Conservation (phyloP, 37 sponge, comb jelly and placozoan species). For the Bolinopsis microptera region DNA sequence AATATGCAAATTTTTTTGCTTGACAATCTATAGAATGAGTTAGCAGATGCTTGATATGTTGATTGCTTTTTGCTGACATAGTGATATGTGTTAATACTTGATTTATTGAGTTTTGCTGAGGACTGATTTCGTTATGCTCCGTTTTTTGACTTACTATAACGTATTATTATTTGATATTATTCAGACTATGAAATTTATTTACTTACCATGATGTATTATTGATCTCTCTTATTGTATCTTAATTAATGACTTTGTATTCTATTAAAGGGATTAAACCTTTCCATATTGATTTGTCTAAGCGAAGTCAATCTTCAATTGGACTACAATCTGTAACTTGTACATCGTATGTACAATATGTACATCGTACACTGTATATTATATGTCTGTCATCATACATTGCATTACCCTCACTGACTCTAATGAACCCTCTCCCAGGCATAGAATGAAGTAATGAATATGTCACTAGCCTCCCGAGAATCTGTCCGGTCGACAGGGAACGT, state of each 20-base stretch:
- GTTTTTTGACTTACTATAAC: background rate
- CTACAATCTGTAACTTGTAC: no score
- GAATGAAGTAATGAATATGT: conserved; percentile 5
- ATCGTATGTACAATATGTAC: no score
- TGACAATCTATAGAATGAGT: background rate
- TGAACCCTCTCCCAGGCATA: background rate
- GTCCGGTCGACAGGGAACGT: conserved; percentile 50
- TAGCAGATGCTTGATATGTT: background rate
- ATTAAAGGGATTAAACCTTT: no score
- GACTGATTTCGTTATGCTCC: background rate
- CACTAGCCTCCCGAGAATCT: conserved; percentile 60
- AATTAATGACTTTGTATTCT: no score
- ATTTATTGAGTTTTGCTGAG: background rate
- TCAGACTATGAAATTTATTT: background rate
- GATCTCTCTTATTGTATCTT: background rate
- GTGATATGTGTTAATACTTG: background rate
- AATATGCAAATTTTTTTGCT: background rate
- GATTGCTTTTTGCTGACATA: no score
- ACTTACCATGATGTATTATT: background rate
- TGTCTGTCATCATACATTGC: no score
- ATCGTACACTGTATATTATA: no score
- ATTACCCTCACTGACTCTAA: no score
- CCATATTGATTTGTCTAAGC: no score
- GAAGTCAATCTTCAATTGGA: no score
- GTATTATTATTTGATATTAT: background rate